phyloP scores from a whole-genome alignment of 2,113 vertebrate species.

The Tretioscincus oriximinensis region DNA sequence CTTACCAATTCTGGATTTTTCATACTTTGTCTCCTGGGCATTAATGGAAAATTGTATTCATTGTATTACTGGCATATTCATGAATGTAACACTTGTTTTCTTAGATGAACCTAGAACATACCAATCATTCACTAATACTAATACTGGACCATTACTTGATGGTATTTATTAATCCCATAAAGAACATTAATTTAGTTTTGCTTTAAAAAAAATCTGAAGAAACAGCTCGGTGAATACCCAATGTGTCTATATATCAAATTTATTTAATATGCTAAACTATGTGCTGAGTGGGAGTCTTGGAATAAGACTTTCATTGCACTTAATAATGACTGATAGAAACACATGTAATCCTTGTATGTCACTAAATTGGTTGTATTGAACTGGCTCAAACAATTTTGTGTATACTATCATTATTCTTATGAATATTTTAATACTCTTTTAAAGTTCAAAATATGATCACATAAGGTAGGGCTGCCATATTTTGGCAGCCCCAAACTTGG shows the following conservation, averaged over 20 bases:
- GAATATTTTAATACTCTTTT: not conserved
- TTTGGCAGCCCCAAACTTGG: no score
- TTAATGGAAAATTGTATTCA: not conserved
- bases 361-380: not conserved
- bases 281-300: no score
- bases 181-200: not conserved
- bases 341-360: not conserved
- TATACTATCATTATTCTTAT: conserved; percentile 5
- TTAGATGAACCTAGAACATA: not conserved
- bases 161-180: not conserved
- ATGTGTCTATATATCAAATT: not conserved
- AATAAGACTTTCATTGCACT: no score
- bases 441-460: conserved; percentile 22
- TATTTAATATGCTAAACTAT: no score
- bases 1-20: not conserved
- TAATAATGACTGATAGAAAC: no score
- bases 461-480: no score
- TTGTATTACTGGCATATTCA: not conserved
- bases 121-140: no score
- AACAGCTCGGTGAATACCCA: not conserved
- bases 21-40: not conserved
- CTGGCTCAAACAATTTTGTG: not conserved
- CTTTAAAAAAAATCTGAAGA: not conserved
- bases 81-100: not conserved
- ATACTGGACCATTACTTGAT: not conserved